Base-by-base conservation (phyloP, 1,140 invertebrate genomes). In the Eueides isabella region DNA sequence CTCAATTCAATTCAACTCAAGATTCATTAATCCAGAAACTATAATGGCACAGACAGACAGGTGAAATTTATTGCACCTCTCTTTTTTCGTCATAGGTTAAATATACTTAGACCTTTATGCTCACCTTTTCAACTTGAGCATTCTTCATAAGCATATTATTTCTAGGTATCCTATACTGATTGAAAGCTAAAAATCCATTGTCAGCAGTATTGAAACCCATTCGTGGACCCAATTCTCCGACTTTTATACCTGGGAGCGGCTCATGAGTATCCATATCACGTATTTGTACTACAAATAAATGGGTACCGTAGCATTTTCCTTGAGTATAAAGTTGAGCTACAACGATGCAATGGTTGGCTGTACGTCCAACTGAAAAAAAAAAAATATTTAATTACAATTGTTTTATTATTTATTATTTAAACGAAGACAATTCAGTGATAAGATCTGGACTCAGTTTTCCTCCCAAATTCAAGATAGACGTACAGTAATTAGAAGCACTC, bases 131-230 rank as follows among this genome's bases (percentile, higher is more conserved):
- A 12, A 75, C 74, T 71, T 75, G 44, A 19, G 68, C 74, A 93
- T 99, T 97, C 93, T 97, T 98, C 98, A 99, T 99, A n/a, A 99
- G 87, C 97, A 99, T 97, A 78, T 98, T 94, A 12, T 95, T 94
- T 61, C 98, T 94, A 0, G 98, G 98, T 90, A 99, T 98, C 77
- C 97, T 94, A 33, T 97, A 96, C 79, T 98, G 95, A 33, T 98
- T 94, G 61, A 99, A 96, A 1, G 96, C 96, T 19, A 99, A 93
- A 87, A 96, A 99, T 0, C 98, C 98, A 94, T 99, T 99, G 84
- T 99, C 98, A 11, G 96, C 96, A 0, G 94, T 95, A 83, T 97
- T 97, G 95, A 98, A 97, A 16, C 98, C 98, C 80, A 99, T 94
- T 89, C 98, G 98, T 2, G 97, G 96, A 1, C 98, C 98, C 78